Base-by-base conservation (phyloP, 2,888 invertebrate species). In the Catocala fraxini region DNA sequence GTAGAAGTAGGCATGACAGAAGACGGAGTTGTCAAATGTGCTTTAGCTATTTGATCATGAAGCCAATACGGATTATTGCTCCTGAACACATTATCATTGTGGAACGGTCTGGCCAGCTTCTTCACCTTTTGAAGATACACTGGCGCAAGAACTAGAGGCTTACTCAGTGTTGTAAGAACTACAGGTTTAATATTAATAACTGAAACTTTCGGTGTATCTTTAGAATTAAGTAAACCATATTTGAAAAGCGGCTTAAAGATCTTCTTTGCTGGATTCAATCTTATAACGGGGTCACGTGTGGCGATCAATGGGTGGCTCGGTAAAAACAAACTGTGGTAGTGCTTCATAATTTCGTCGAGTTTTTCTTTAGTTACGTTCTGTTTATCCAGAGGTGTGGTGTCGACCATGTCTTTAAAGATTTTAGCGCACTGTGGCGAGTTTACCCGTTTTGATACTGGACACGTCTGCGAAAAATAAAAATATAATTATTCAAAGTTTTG, bases 401-500 rank as follows among this genome's bases (percentile, higher is more conserved):
- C 80, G 0, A 75, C 75, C 39, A 91, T 81, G 5, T 85, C 80
- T 0, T 64, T 54, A 64, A 91, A 89, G 34, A 91, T 70, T 52
- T 78, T 78, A 34, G 69, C 71, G 77, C 93, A 93, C 65, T 88
- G 80, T 0, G 62, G 62, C 1, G 85, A 80, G 45, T 73, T 68
- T 51, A 77, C 84, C 6, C 90, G 76, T 59, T 84, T 89, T 4
- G 88, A 80, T 1, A 76, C 33, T 0, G 93, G 92, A 39, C 91
- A 92, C 0, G 89, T 90, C 93, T 93, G 89, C 10, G 35, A 39
- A 39, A 39, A 39, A 7, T 7, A 39, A 39, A 39, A 7, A 39
- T 39, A 7, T 39, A 7, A 39, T 5, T 0, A 4, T 39, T 7
- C 1, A 3, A 35, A 5, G 35, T 7, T 39, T 6, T 39, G 35